Percentiles rank a stretch among this genome's conserved stretches.
Evolutionary conservation across 2,888 invertebrate genomes (phyloP).

Genomic region (Lobophora halterata): DNA sequence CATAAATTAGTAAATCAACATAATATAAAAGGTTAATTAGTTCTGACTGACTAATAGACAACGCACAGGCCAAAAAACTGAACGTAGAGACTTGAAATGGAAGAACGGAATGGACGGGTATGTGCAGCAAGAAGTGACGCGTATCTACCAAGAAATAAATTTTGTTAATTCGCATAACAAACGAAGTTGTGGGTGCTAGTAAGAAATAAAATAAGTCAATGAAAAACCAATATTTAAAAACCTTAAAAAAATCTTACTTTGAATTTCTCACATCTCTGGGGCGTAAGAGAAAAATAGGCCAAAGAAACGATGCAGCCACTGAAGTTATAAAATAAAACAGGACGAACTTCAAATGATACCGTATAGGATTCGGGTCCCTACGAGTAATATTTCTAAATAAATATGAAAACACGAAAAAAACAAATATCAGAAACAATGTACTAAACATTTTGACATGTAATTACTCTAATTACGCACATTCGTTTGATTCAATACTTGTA

Average conservation of each 20-base stretch:
- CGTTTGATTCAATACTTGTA: not conserved
- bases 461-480: not conserved
- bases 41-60: no score
- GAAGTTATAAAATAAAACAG: conserved; percentile 18
- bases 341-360: conserved; percentile 21
- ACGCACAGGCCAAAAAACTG: no score
- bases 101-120: no score
- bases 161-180: no score
- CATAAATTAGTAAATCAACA: no score
- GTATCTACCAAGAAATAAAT: no score
- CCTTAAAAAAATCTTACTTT: conserved; percentile 15
- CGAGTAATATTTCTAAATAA: conserved; percentile 12
- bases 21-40: no score
- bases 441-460: conserved; percentile 8
- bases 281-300: conserved; percentile 30
- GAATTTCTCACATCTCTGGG: conserved; percentile 30
- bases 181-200: no score
- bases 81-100: no score
- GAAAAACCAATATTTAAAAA: no score
- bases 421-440: conserved; percentile 5
- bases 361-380: conserved; percentile 21
- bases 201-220: no score
- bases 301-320: conserved; percentile 24
- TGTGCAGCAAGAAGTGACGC: no score
- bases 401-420: conserved; percentile 15